phyloP scores from a whole-genome alignment of 1,140 invertebrate genomes.

The Rhagoletis pomonella region DNA sequence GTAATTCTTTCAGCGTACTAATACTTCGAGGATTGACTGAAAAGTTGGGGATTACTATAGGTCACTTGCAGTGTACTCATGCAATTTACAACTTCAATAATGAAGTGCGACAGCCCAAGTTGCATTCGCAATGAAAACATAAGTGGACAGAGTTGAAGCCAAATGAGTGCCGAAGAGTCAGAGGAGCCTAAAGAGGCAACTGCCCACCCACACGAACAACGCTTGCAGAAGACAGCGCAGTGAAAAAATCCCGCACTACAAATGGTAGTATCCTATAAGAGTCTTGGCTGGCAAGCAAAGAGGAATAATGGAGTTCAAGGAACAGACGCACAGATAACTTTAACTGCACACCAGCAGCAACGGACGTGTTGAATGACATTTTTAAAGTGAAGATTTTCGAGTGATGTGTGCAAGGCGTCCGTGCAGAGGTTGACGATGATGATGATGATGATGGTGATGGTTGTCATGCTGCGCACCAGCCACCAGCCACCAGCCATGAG shows the following conservation, averaged over 20 bases:
- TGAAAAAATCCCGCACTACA: background rate
- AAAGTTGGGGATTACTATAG: constrained; percentile 25
- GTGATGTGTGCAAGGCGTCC: background rate
- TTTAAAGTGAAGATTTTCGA: background rate
- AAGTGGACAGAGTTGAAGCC: background rate
- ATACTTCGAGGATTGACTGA: background rate
- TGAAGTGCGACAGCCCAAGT: constrained; percentile 28
- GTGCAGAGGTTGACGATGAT: background rate
- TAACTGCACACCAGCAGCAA: background rate
- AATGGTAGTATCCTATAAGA: background rate
- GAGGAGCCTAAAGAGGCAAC: background rate
- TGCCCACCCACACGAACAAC: background rate
- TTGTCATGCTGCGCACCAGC: background rate
- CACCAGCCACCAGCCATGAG: background rate
- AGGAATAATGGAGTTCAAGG: background rate
- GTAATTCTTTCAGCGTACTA: constrained; percentile 27
- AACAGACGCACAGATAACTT: background rate
- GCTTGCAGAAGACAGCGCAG: background rate
- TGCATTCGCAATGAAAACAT: background rate
- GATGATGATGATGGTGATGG: background rate
- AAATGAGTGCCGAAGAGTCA: background rate
- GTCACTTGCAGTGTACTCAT: constrained; percentile 24
- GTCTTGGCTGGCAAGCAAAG: background rate
- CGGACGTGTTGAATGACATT: background rate
- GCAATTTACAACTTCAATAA: constrained; percentile 41